These are phyloP conservation scores for Anarsia innoxiella DNA, from an alignment of 2,888 invertebrate species.

Conservation along the genomic window DNA sequence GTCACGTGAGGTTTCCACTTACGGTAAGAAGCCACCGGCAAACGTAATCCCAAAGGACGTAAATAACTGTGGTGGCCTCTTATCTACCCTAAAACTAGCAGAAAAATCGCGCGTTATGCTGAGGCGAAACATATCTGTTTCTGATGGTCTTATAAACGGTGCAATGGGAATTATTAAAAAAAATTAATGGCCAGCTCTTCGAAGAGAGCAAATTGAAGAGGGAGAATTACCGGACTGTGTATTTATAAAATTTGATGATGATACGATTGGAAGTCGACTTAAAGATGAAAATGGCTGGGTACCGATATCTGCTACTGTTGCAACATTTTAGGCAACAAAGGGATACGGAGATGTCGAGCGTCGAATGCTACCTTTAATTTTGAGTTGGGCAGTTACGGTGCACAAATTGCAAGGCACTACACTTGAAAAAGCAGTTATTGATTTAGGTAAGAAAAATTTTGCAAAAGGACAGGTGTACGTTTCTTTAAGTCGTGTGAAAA, in stretches of 20 bases:
- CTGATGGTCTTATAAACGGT: slow-evolving; percentile 18
- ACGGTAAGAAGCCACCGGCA: slow-evolving; percentile 20
- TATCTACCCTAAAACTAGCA: slow-evolving; percentile 15
- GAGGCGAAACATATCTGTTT: slow-evolving; percentile 23
- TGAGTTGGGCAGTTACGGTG: slow-evolving; percentile 26
- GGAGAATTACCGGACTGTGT: slow-evolving; percentile 2
- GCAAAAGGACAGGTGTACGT: slow-evolving; percentile 26
- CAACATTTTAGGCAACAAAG: slow-evolving; percentile 19
- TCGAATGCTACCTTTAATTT: slow-evolving; percentile 23
- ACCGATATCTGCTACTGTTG: not conserved
- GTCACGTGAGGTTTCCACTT: slow-evolving; percentile 23
- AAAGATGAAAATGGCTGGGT: not conserved
- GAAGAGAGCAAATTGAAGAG: not conserved
- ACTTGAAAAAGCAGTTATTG: slow-evolving; percentile 23
- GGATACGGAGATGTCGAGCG: slow-evolving; percentile 25
- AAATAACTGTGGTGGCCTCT: slow-evolving; percentile 20
- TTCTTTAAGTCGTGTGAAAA: slow-evolving; percentile 22
- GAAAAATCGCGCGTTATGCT: slow-evolving; percentile 25
- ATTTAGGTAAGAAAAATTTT: slow-evolving; percentile 23
- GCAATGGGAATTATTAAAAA: slow-evolving; percentile 3
- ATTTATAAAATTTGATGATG: slow-evolving; percentile 1
- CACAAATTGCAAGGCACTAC: slow-evolving; percentile 27
- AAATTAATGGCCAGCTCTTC: slow-evolving; percentile 1
- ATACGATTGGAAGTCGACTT: too few relatives aligned
- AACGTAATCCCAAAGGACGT: slow-evolving; percentile 18